phyloP scores from a whole-genome alignment of 2,113 vertebrate genomes.

The Catharus fuscescens region DNA sequence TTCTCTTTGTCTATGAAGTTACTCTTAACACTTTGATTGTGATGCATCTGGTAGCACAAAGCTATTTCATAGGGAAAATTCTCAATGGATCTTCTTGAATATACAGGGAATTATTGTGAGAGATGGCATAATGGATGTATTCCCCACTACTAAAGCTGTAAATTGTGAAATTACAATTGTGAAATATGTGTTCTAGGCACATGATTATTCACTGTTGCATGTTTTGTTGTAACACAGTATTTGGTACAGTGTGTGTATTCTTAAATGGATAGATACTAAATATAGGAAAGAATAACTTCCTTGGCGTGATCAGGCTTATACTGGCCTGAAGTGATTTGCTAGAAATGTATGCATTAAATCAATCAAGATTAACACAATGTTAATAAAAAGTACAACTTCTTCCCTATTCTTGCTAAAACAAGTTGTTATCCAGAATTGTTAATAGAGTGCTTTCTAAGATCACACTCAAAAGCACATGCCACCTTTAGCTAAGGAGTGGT shows the following conservation, averaged over 20 bases:
- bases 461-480: not conserved
- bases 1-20: constrained; percentile 55
- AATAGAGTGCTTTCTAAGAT: not conserved
- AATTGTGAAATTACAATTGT: not conserved
- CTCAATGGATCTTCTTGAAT: not conserved
- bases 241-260: not conserved
- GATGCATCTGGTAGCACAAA: not conserved
- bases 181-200: not conserved
- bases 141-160: not conserved
- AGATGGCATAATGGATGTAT: not conserved
- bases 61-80: not conserved
- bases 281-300: not conserved
- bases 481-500: not conserved
- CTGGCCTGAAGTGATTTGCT: not conserved
- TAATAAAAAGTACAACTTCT: not conserved
- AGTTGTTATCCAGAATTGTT: not conserved
- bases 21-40: not conserved
- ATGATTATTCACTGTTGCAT: not conserved
- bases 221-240: constrained; percentile 25
- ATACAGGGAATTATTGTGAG: not conserved
- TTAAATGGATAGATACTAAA: not conserved
- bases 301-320: not conserved
- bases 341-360: not conserved
- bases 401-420: not conserved
- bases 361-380: not conserved